These are phyloP conservation scores for Paguma larvata DNA, from an alignment of 2,797 vertebrate genomes.

Conservation along the genomic window DNA sequence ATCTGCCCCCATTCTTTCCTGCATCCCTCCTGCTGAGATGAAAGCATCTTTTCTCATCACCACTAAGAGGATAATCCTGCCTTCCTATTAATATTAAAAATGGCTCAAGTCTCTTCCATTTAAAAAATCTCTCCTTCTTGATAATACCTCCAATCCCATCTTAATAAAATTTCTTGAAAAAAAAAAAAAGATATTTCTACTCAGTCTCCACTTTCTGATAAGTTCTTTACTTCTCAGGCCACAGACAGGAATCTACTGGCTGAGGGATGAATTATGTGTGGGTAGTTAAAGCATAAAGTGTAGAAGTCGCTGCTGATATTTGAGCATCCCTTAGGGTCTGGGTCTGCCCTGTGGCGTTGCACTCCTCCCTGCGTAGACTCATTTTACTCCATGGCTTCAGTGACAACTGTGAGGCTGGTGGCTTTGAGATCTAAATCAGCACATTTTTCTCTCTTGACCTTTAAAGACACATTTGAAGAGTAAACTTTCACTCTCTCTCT, in stretches of 20 bases:
- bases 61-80: not conserved
- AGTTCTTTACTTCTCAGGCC: not conserved
- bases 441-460: not conserved
- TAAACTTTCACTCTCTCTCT: not conserved
- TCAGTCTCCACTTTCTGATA: not conserved
- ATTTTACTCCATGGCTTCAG: not conserved
- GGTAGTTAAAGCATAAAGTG: not conserved
- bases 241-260: not conserved
- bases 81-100: constrained; percentile 45
- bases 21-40: not conserved
- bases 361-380: not conserved
- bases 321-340: not conserved
- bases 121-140: not conserved
- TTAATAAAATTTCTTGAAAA: not conserved
- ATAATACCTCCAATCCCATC: not conserved
- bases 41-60: constrained; percentile 8
- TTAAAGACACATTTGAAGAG: not conserved
- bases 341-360: not conserved
- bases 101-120: not conserved
- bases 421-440: not conserved
- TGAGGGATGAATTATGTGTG: not conserved
- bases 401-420: not conserved
- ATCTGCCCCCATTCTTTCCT: not conserved
- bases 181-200: not conserved
- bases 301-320: not conserved